Evolutionary conservation across 1,140 invertebrate species (phyloP).

Genomic region (Potamilus streckersoni): DNA sequence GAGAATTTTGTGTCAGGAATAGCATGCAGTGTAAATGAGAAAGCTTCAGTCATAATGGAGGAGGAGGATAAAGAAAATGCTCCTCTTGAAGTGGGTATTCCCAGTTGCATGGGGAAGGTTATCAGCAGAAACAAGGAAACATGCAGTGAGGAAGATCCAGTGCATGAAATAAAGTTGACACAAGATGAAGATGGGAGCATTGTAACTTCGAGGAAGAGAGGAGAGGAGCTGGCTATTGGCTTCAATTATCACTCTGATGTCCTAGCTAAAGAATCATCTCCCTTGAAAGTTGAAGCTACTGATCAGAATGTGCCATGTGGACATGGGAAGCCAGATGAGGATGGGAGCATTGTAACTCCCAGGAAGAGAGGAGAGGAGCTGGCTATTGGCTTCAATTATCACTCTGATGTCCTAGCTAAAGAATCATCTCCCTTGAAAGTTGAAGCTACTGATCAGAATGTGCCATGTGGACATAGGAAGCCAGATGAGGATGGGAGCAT

Average conservation of each 20-base stretch:
- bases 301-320: constrained; percentile 5
- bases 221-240: constrained; percentile 20
- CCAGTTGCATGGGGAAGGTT: too few species aligned
- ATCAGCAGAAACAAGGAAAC: too few species aligned
- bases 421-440: constrained; percentile 5
- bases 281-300: background rate
- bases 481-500: too few species aligned
- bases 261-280: constrained; percentile 10
- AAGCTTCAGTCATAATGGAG: too few species aligned
- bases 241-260: constrained; percentile 24
- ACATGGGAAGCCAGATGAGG: background rate
- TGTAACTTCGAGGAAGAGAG: background rate
- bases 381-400: constrained; percentile 23
- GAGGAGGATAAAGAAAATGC: too few species aligned
- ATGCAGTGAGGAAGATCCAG: too few species aligned
- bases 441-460: background rate
- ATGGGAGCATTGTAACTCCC: background rate
- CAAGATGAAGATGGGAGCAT: too few species aligned
- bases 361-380: constrained; percentile 10
- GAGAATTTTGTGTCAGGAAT: too few species aligned
- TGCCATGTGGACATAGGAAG: constrained; percentile 2
- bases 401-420: constrained; percentile 16
- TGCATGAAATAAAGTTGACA: too few species aligned
- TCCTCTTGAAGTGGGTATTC: too few species aligned
- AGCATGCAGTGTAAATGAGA: too few species aligned